phyloP scores from a whole-genome alignment of 1,140 invertebrate genomes.

The Chymomyza costata region DNA sequence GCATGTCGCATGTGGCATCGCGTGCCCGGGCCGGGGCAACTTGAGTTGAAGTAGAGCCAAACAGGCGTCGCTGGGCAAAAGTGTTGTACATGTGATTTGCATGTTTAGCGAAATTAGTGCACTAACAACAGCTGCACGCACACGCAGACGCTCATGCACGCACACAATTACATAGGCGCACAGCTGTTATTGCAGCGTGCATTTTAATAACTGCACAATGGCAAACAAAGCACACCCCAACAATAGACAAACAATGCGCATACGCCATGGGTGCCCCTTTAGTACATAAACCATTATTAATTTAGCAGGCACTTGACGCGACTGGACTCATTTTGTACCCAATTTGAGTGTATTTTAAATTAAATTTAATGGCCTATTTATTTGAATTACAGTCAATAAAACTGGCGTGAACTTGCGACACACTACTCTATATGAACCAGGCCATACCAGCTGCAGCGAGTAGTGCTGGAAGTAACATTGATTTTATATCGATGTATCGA shows the following conservation, averaged over 20 bases:
- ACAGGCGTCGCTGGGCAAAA: conserved; percentile 20
- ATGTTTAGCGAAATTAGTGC: conserved; percentile 70
- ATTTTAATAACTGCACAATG: conserved; percentile 49
- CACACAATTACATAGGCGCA: conserved; percentile 16
- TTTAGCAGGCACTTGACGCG: conserved; percentile 38
- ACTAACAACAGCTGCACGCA: conserved; percentile 62
- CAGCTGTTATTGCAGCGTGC: conserved; percentile 28
- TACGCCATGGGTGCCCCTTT: conserved; percentile 49
- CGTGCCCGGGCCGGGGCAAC: conserved; percentile 64
- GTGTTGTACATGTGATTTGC: conserved; percentile 60
- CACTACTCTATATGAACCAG: too few relatives aligned
- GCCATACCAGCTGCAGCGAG: too few relatives aligned
- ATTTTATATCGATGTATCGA: too few relatives aligned
- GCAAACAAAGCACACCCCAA: conserved; percentile 26
- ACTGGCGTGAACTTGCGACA: too few relatives aligned
- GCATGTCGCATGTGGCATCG: conserved; percentile 35
- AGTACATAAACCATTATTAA: conserved; percentile 60
- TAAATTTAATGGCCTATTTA: conserved; percentile 55
- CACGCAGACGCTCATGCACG: conserved; percentile 2
- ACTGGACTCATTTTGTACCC: conserved; percentile 13
- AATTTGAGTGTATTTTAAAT: conserved; percentile 49
- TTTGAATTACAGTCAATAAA: too few relatives aligned
- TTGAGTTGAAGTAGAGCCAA: conserved; percentile 49
- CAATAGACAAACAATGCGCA: conserved; percentile 55
- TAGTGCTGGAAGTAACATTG: too few relatives aligned